Evolutionary conservation across 1,140 invertebrate genomes (phyloP).

Genomic region (Octopus sinensis): DNA sequence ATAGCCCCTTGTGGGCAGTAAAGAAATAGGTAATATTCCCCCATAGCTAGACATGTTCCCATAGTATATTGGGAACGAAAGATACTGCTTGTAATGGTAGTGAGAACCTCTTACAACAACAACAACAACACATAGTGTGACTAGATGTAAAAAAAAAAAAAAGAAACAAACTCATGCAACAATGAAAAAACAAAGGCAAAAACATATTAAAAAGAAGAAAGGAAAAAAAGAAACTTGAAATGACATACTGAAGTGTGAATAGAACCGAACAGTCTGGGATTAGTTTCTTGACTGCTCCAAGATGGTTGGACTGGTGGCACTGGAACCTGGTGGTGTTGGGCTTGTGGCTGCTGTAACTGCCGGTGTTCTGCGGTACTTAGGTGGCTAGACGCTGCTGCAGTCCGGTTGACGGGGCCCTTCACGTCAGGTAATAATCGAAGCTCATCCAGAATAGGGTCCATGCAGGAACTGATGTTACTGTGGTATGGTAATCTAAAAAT

Average conservation of each 20-base stretch:
- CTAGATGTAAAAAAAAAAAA: too few relatives aligned
- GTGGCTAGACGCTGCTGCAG: background rate
- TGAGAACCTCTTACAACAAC: too few relatives aligned
- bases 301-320: slow-evolving; percentile 4
- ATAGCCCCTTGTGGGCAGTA: too few relatives aligned
- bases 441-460: slow-evolving; percentile 1
- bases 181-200: too few relatives aligned
- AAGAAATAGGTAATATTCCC: too few relatives aligned
- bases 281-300: slow-evolving; percentile 1
- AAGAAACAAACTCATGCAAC: too few relatives aligned
- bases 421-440: background rate
- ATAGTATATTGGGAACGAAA: too few relatives aligned
- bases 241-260: slow-evolving; percentile 2
- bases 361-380: background rate
- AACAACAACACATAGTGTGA: too few relatives aligned
- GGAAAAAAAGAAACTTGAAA: background rate
- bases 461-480: background rate
- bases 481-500: slow-evolving; percentile 3
- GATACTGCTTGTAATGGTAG: too few relatives aligned
- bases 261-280: background rate
- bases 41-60: too few relatives aligned
- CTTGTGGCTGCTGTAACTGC: background rate
- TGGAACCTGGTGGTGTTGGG: background rate
- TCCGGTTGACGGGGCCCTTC: background rate
- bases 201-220: background rate